These are phyloP conservation scores for Spodoptera frugiperda DNA, from an alignment of 1,140 invertebrate genomes.

Conservation along the genomic window DNA sequence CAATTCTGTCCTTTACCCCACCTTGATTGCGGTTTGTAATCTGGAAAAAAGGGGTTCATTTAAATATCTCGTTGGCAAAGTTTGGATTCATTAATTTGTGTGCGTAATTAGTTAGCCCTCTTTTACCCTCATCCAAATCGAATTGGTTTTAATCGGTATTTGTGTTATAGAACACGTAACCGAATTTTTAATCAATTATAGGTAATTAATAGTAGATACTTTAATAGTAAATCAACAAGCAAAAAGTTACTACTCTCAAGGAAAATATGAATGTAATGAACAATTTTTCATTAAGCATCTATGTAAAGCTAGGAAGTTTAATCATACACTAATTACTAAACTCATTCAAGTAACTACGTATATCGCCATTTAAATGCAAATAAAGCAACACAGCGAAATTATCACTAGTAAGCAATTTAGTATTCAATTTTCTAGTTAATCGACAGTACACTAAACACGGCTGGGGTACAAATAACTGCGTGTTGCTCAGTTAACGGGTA, in stretches of 20 bases:
- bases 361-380: neutral
- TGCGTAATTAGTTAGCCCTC: neutral
- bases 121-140: neutral
- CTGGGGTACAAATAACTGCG: neutral
- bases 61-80: conserved; percentile 10
- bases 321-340: too few relatives aligned
- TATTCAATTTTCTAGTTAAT: conserved; percentile 36
- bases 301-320: too few relatives aligned
- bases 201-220: too few relatives aligned
- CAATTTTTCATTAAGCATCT: too few relatives aligned
- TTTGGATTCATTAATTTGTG: conserved; percentile 15
- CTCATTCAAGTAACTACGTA: too few relatives aligned
- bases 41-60: conserved; percentile 19
- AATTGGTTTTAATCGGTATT: neutral
- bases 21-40: conserved; percentile 40
- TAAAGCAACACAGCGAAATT: neutral
- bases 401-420: conserved; percentile 21
- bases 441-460: neutral
- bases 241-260: too few relatives aligned
- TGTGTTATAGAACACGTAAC: neutral
- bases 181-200: neutral
- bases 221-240: too few relatives aligned
- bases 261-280: too few relatives aligned
- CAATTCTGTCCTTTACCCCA: conserved; percentile 56
- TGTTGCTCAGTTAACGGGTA: conserved; percentile 18